Evolutionary conservation across 2,113 vertebrate species (phyloP).

Genomic region (Hystrix cristata): DNA sequence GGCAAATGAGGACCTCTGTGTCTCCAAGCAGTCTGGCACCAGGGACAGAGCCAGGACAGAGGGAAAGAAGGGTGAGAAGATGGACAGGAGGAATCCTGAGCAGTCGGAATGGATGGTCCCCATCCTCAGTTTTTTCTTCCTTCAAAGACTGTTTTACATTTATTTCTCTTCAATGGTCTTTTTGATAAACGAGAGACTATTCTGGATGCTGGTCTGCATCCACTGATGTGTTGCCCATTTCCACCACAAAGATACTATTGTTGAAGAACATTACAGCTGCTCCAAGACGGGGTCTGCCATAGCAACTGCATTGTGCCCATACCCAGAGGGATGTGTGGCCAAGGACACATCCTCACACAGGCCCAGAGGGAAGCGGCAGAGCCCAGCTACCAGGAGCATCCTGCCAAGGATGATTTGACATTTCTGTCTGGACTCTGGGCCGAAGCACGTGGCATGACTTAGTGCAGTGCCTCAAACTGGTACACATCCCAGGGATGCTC

Average conservation of each 20-base stretch:
- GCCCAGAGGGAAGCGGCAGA: not conserved
- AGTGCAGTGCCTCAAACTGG: not conserved
- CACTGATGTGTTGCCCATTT: slow-evolving; percentile 17
- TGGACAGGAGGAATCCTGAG: not conserved
- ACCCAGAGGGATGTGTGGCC: not conserved
- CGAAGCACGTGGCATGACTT: not conserved
- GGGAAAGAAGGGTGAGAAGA: not conserved
- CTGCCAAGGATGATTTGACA: not conserved
- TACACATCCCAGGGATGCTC: not conserved
- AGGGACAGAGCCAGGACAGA: not conserved
- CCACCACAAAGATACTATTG: slow-evolving; percentile 55
- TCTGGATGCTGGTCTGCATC: not conserved
- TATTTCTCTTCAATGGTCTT: slow-evolving; percentile 6
- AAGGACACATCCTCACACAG: not conserved
- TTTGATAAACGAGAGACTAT: slow-evolving; percentile 48
- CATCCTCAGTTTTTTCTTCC: not conserved
- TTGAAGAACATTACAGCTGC: slow-evolving; percentile 36
- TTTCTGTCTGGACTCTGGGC: not conserved
- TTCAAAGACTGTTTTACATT: slow-evolving; percentile 42
- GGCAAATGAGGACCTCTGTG: not conserved
- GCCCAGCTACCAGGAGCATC: not conserved
- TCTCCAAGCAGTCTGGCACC: not conserved
- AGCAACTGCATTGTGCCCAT: slow-evolving; percentile 1
- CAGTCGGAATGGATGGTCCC: not conserved
- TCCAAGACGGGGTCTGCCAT: not conserved